Evolutionary conservation across 2,888 invertebrate genomes (phyloP), one percentile per base, ranked within the genome.

Genomic region (Tetragonisca angustula): DNA sequence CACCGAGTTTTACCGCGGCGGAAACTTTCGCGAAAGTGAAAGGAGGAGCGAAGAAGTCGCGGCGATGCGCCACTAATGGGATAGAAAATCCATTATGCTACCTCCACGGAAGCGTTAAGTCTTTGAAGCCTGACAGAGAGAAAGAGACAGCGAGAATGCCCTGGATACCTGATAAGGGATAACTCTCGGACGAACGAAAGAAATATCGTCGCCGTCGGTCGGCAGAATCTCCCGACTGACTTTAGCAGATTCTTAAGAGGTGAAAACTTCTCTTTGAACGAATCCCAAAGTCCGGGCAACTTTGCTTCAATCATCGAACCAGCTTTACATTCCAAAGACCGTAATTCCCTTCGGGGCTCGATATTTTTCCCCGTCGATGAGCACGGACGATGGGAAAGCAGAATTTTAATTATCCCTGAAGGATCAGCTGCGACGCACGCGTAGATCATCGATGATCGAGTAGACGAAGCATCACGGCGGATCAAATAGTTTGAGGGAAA

Each of bases 51-150:
- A 43, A 68, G 68, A 43, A 69, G 27, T 54, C 43, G 15, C 43
- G 24, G 49, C 11, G 54, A 54, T 21, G 54, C 17, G 32, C n/a
- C 79, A 72, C 56, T 82, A 83, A 83, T 82, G 76, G 83, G 54
- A 76, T 72, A 81, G 72, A 82, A 76, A 82, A 62, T 83, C 83
- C 61, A 76, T 83, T 68, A 56, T 52, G 50, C 61, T 21, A 15
- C 27, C 61, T 65, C 74, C 43, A 17, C 13, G 69, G 50, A 19
- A 52, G 9, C 52, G 65, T 52, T 24, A 49, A 65, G 27, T 54
- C 67, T 76, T 61, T 76, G 62, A 64, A 32, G 24, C 52, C 13
- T 32, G 59, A 61, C 24, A 43, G 43, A 67, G 36, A 65, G 21
- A 74, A 54, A 43, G 64, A 43, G 6, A 13, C 49, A 32, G 17